Percentiles rank a stretch among this genome's conserved stretches.
Evolutionary conservation across 2,113 vertebrate genomes (phyloP).

Genomic region (Nycticryphes semicollaris): DNA sequence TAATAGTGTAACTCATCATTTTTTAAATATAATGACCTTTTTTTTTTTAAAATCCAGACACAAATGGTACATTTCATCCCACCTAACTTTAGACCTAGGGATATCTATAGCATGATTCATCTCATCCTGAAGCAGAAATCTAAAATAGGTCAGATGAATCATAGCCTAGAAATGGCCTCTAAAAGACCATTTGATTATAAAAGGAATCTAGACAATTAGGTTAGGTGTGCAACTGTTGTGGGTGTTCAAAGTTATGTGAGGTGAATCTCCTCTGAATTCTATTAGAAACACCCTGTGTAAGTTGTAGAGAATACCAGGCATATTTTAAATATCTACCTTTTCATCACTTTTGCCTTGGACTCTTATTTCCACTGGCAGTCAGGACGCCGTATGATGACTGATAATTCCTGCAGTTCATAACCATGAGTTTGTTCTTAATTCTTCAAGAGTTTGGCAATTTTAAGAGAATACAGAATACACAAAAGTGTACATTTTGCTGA

Average conservation of each 20-base stretch:
- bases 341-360: background rate
- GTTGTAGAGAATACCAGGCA: background rate
- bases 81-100: constrained; percentile 50
- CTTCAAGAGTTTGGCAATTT: background rate
- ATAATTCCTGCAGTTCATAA: background rate
- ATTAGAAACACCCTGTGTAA: background rate
- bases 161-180: constrained; percentile 37
- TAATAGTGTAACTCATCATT: constrained; percentile 42
- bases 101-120: constrained; percentile 57
- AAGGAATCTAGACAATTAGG: constrained; percentile 10
- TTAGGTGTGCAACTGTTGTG: background rate
- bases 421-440: background rate
- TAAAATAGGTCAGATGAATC: constrained; percentile 61
- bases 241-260: constrained; percentile 20
- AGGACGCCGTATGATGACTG: background rate
- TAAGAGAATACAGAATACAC: background rate
- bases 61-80: constrained; percentile 47
- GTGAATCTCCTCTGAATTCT: background rate
- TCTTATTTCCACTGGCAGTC: background rate
- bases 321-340: background rate
- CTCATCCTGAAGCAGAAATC: background rate
- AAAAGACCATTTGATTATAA: background rate
- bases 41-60: background rate
- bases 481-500: constrained; percentile 10
- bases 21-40: constrained; percentile 38